Evolutionary conservation across 2,888 invertebrate species (phyloP), one percentile per base, ranked within the genome.

Genomic region (Eristalis pertinax): DNA sequence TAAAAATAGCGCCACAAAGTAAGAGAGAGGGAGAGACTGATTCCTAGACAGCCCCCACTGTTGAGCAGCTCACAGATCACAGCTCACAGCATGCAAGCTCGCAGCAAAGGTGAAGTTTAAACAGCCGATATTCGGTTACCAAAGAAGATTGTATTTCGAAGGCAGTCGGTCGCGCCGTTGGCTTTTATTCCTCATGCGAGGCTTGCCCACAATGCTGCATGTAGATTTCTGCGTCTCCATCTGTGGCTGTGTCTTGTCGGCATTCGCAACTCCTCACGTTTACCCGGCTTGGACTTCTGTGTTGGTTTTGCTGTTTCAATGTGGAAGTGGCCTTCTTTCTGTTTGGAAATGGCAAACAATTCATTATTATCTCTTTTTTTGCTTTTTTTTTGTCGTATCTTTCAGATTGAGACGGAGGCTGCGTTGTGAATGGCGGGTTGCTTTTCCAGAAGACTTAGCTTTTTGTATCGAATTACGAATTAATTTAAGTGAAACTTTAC

Each of bases 101-200:
- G 58, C 63, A 41, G 56, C 73, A 77, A 72, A 85, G 84, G 84
- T 85, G 84, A 85, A 85, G 81, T 85, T 85, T 85, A 85, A 81
- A 85, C 81, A 72, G 76, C 43, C 67, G 68, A 41, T 70, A 80
- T 72, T 76, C 60, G 69, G 62, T 76, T 63, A 77, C 62, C 24
- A 29, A 1, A 15, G 50, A 8, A 29, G 76, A 81, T 81, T 72
- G 58, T 24, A 69, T 84, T 68, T 76, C 80, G 56, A 67, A 80
- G 56, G 64, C 69, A 60, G 41, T 38, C 35, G n/a, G 22, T 62
- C 29, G 22, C 29, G 22, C 35, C 22, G 11, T 29, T 43, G 13
- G 13, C 41, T 43, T 13, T 26, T 64, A 41, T 19, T 35, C 24
- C 32, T 60, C 50, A 19, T 38, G 3, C 38, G 38, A 38, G 13